Evolutionary conservation across 2,888 invertebrate genomes (phyloP).

Genomic region (Drosophila multiciliata): DNA sequence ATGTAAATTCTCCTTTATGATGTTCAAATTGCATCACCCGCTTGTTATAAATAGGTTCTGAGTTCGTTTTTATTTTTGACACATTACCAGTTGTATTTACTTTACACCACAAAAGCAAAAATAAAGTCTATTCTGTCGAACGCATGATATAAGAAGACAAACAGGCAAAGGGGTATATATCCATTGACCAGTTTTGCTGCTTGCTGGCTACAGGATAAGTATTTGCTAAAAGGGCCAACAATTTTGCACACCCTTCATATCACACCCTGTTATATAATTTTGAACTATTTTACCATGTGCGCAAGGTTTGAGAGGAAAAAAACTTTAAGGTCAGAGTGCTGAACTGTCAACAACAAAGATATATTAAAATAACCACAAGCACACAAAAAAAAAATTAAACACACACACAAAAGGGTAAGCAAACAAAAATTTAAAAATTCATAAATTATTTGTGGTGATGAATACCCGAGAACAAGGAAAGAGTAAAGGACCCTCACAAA

Average conservation of each 20-base stretch:
- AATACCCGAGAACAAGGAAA: conserved; percentile 5
- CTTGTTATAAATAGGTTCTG: not conserved
- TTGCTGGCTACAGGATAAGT: not conserved
- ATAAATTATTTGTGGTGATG: conserved; percentile 31
- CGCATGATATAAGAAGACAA: not conserved
- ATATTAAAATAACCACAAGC: conserved; percentile 27
- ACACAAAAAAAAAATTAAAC: conserved; percentile 13
- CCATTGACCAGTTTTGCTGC: not conserved
- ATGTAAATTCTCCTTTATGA: conserved; percentile 59
- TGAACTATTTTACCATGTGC: not conserved
- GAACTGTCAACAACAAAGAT: conserved; percentile 23
- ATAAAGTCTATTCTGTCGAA: not conserved
- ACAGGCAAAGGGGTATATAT: not conserved
- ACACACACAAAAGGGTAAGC: conserved; percentile 22
- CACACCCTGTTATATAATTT: not conserved
- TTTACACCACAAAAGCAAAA: not conserved
- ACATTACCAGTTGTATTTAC: conserved; percentile 22
- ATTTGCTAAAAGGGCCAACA: not conserved
- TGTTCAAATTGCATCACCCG: not conserved
- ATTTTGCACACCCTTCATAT: not conserved
- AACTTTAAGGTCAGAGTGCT: conserved; percentile 1
- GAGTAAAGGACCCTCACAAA: conserved; percentile 35
- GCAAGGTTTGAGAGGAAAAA: not conserved
- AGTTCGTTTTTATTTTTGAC: conserved; percentile 16
- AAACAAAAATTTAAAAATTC: conserved; percentile 45